Percentiles rank a stretch among this genome's conserved stretches.
Conservation (phyloP, 2,797 vertebrate species). For the Leontocebus nigricollis region DNA sequence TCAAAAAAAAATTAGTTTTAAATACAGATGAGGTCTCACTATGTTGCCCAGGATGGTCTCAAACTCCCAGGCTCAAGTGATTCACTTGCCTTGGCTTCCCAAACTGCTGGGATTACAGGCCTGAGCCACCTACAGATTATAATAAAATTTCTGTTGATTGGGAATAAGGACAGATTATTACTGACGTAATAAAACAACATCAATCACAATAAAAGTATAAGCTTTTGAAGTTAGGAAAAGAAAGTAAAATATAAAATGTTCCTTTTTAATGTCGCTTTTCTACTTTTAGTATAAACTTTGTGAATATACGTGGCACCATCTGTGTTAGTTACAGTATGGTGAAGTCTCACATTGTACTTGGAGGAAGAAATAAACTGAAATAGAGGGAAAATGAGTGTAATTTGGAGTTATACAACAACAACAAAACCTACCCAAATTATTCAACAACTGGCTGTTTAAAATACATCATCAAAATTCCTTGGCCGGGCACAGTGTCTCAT, state of each 20-base stretch:
- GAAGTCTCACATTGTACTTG: neutral
- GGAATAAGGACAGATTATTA: neutral
- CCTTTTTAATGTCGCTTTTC: neutral
- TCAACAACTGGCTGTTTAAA: neutral
- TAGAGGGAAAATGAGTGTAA: neutral
- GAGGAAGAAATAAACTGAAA: neutral
- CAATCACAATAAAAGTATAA: neutral
- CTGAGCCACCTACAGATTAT: neutral
- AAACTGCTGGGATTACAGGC: neutral
- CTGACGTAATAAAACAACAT: neutral
- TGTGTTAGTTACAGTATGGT: neutral
- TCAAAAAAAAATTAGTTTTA: neutral
- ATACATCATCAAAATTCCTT: neutral
- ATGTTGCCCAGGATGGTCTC: neutral
- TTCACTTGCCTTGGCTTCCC: neutral
- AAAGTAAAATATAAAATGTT: neutral
- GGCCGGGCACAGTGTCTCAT: fast-evolving
- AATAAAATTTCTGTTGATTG: neutral
- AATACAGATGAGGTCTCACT: neutral
- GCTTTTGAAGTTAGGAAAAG: neutral
- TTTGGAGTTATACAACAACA: neutral
- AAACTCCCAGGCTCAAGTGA: neutral
- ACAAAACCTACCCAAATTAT: neutral
- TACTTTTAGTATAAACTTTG: neutral
- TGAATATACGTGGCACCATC: neutral